Base-by-base conservation (phyloP, 2,797 vertebrate species). In the Scleropages formosus region DNA sequence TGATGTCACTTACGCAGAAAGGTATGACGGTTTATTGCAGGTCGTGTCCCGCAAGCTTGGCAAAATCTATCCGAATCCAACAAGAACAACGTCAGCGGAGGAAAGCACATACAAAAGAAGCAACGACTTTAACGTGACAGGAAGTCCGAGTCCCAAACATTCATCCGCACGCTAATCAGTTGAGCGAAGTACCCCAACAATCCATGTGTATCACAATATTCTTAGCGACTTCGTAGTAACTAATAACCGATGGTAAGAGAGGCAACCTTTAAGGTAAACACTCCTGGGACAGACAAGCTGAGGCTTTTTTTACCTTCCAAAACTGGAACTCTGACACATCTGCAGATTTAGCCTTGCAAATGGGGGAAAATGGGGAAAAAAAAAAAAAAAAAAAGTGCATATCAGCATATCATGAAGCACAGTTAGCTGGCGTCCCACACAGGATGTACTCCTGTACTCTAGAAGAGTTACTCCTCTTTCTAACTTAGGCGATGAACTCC, bases 141-240 rank as follows among this genome's bases (percentile, higher is more conserved):
- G 10, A 72, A 39, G 15, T 59, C 0, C 59, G 51, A 39, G 58
- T 26, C 56, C 12, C 49, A 71, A 20, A 31, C 15, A 15, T 11
- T 53, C 20, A 51, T 51, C 46, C 20, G 51, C 67, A 24, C 56
- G 18, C 53, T 56, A 56, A 60, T 4, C 16, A 11, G 58, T 60
- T 16, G 58, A 39, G n/a, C n/a, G n/a, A n/a, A n/a, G n/a, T n/a
- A n/a, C n/a, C n/a, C n/a, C n/a, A n/a, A n/a, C n/a, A n/a, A n/a
- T n/a, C n/a, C n/a, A n/a, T n/a, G n/a, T n/a, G n/a, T n/a, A n/a
- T n/a, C n/a, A n/a, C n/a, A n/a, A n/a, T n/a, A n/a, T n/a, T n/a
- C n/a, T n/a, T n/a, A n/a, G n/a, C n/a, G n/a, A n/a, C n/a, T 67
- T 10, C 67, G 44, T 62, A 67, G 65, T 47, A 67, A 46, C 39